Conservation (phyloP, 2,113 vertebrate genomes). For the Butorides virescens region DNA sequence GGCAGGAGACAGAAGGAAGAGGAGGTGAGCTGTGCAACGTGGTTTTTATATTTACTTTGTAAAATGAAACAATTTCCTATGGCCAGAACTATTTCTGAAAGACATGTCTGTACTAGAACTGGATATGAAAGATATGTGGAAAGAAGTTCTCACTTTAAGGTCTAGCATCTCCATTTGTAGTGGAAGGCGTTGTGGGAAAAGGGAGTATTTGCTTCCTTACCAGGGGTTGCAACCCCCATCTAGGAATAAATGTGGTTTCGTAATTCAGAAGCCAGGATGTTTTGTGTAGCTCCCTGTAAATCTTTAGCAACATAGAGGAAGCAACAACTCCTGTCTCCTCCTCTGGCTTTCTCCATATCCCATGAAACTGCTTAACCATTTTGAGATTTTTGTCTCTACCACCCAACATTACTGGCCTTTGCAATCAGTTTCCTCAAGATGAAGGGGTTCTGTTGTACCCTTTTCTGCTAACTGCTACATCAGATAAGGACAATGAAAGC, state of each 20-base stretch:
- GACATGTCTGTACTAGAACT: rapidly evolving
- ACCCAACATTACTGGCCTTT: background rate
- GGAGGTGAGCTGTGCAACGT: background rate
- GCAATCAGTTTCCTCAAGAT: background rate
- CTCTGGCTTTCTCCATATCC: background rate
- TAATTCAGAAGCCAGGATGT: background rate
- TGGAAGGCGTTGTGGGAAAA: background rate
- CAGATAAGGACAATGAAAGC: background rate
- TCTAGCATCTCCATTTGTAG: background rate
- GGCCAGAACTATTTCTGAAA: background rate
- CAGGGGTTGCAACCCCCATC: background rate
- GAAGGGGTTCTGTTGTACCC: background rate
- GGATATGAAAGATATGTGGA: background rate
- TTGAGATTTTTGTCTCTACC: background rate
- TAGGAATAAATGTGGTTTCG: background rate
- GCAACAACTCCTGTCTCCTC: background rate
- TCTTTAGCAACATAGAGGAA: background rate
- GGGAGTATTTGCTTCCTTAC: background rate
- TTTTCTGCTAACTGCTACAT: background rate
- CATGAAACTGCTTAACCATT: background rate
- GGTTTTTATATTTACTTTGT: background rate
- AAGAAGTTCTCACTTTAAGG: background rate
- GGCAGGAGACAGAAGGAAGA: background rate
- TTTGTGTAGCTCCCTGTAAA: background rate
- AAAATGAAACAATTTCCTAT: background rate